Conservation (phyloP, 2,797 vertebrate genomes). For the Epinephelus malabaricus region DNA sequence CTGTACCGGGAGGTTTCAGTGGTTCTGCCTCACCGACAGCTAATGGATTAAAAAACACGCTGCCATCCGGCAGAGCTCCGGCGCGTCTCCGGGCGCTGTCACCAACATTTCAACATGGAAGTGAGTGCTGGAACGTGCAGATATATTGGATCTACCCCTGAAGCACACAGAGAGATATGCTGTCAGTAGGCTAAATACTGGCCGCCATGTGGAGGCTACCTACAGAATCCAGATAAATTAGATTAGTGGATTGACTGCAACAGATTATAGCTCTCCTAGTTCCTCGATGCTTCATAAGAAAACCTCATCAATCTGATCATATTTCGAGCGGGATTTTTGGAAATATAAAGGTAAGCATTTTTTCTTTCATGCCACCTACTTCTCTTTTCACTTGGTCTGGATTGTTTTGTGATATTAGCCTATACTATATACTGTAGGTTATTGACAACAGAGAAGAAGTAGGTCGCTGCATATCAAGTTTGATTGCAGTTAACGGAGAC, state of each 20-base stretch:
- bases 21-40: background rate
- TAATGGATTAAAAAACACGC: constrained; percentile 30
- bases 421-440: background rate
- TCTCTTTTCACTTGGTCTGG: background rate
- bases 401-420: background rate
- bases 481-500: background rate
- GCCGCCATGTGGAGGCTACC: constrained; percentile 56
- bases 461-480: background rate
- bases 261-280: constrained; percentile 83
- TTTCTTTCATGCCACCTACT: background rate
- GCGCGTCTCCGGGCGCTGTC: background rate
- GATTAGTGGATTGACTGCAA: constrained; percentile 87
- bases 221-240: constrained; percentile 79
- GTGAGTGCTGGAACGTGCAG: background rate
- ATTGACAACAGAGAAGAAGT: background rate
- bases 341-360: constrained; percentile 74
- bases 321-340: constrained; percentile 41
- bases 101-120: background rate
- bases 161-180: background rate
- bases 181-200: constrained; percentile 7
- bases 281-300: constrained; percentile 67
- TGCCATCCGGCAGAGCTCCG: constrained; percentile 3
- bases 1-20: background rate
- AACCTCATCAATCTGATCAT: constrained; percentile 52
- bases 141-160: background rate